Evolutionary conservation across 2,888 invertebrate genomes (phyloP).

Genomic region (Pristionchus maxplancki): DNA sequence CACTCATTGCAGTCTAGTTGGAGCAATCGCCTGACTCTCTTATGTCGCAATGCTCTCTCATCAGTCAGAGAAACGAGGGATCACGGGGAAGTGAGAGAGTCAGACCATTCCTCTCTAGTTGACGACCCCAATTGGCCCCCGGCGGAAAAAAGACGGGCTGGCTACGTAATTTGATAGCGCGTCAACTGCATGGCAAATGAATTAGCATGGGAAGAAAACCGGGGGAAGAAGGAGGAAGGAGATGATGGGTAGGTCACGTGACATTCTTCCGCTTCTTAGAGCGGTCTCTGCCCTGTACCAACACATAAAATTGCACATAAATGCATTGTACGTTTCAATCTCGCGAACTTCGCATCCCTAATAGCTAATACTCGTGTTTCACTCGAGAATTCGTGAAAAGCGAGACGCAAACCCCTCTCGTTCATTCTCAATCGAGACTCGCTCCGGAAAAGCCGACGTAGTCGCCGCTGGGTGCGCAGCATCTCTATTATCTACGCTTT

Average conservation of each 20-base stretch:
- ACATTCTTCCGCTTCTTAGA: background rate
- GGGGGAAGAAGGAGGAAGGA: background rate
- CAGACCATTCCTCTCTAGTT: too few relatives aligned
- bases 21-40: too few relatives aligned
- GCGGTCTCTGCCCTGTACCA: too few relatives aligned
- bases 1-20: background rate
- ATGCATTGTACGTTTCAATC: too few relatives aligned
- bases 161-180: constrained; percentile 42
- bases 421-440: background rate
- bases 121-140: background rate
- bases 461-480: background rate
- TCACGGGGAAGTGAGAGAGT: too few relatives aligned
- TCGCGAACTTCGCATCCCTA: background rate
- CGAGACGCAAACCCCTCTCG: background rate
- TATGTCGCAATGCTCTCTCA: too few relatives aligned
- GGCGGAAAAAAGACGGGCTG: background rate
- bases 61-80: too few relatives aligned
- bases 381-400: background rate
- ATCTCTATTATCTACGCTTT: background rate
- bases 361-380: background rate
- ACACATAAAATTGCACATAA: too few relatives aligned
- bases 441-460: background rate
- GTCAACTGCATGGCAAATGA: background rate
- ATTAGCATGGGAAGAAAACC: background rate
- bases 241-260: background rate